A percentile compares a stretch with the other conserved stretches of the same genome.
These are phyloP conservation scores for Homalodisca vitripennis DNA, from an alignment of 1,140 invertebrate genomes.

Conservation along the genomic window DNA sequence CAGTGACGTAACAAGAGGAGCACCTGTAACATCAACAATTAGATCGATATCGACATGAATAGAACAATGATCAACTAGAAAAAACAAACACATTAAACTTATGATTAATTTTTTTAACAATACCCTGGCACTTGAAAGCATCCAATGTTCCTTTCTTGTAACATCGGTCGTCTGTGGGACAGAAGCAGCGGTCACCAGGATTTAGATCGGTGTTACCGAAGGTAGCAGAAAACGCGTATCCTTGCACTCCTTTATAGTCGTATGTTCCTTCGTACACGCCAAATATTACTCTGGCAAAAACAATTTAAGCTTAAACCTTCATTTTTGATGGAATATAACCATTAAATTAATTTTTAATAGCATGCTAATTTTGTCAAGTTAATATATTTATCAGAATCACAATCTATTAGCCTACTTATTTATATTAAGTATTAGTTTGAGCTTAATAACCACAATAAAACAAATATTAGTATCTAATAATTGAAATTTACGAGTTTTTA, in stretches of 20 bases:
- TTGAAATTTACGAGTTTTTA: no score
- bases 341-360: no score
- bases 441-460: no score
- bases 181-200: conserved; percentile 70
- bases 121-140: conserved; percentile 51
- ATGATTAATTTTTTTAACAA: no score
- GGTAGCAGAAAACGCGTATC: conserved; percentile 63
- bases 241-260: conserved; percentile 63
- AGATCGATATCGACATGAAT: neutral
- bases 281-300: conserved; percentile 55
- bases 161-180: conserved; percentile 62
- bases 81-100: neutral
- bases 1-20: conserved; percentile 67
- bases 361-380: no score
- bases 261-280: conserved; percentile 59
- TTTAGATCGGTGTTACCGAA: conserved; percentile 68
- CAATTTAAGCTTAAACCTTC: no score
- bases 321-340: no score
- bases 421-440: no score
- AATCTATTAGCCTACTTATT: no score
- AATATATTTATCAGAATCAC: no score
- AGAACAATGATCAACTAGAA: neutral
- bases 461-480: no score
- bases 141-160: conserved; percentile 70
- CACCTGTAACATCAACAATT: conserved; percentile 45